These are phyloP conservation scores for Pemphredon lugubris DNA, from an alignment of 2,888 invertebrate genomes.

Conservation along the genomic window DNA sequence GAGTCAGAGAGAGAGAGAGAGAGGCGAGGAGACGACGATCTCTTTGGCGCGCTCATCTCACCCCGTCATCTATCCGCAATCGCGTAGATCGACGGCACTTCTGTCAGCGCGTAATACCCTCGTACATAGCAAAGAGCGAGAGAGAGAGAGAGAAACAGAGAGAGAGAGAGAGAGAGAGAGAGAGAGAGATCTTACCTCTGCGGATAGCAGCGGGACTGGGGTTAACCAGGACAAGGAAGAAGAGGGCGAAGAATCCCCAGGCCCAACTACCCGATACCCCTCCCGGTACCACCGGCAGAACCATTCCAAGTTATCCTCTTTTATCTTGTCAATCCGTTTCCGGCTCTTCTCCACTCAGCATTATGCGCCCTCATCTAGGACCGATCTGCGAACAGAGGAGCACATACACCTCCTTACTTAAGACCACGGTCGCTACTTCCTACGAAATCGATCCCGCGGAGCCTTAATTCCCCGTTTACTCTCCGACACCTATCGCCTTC, in stretches of 20 bases:
- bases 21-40: neutral
- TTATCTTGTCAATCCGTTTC: conserved; percentile 73
- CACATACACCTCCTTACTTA: conserved; percentile 23
- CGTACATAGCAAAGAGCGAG: neutral
- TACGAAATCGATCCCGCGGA: too few species aligned
- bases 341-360: conserved; percentile 66
- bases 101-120: too few species aligned
- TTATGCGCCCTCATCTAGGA: conserved; percentile 66
- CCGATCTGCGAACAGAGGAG: conserved; percentile 57
- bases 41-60: too few species aligned
- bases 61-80: too few species aligned
- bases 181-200: conserved; percentile 70
- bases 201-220: conserved; percentile 78
- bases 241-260: conserved; percentile 75
- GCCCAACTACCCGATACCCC: conserved; percentile 61
- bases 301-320: conserved; percentile 56
- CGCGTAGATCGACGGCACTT: too few species aligned
- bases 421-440: too few species aligned
- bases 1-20: conserved; percentile 14
- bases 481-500: neutral
- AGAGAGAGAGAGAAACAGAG: neutral
- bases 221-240: conserved; percentile 75
- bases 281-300: conserved; percentile 54
- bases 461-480: too few species aligned
- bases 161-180: too few species aligned